Base-by-base conservation (phyloP, 2,113 vertebrate genomes). In the Meleagris gallopavo region DNA sequence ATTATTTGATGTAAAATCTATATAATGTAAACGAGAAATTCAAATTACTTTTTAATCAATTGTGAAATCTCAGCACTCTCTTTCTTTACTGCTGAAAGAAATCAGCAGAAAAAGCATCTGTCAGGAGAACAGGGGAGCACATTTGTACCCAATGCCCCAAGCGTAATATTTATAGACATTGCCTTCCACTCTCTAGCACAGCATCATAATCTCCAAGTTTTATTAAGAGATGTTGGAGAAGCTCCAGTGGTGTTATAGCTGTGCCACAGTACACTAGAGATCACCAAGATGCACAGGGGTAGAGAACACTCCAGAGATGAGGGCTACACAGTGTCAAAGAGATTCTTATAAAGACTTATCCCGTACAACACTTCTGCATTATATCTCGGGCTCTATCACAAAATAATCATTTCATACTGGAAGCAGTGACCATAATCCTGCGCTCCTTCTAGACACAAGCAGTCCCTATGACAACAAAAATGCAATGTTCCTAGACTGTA, bases 231-330 rank as follows among this genome's bases (percentile, higher is more conserved):
- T 76, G 38, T 16, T 64, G 36, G 19, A 74, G 6, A 77, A 43
- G 27, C 10, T 83, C 38, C 25, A 25, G 45, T 43, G 9, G 29
- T 9, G 32, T 22, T 65, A 46, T 0, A 87, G 38, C 34, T 38
- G 10, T 0, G 0, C 38, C 71, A 82, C 1, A 6, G 29, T 4
- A 70, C 5, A 69, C 1, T 54, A 87, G 13, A 84, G 34, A 82
- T 22, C 11, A 93, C 10, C 29, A 45, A 38, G 21, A 85, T 22
- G 54, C 3, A 38, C 0, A 32, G 1, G 32, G 14, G 36, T 32
- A 69, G 0, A 87, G 13, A 87, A 69, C 29, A 76, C 36, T 46
- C 34, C 58, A 46, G 34, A 72, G 41, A 61, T 24, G 4, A 88
- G 9, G 9, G 7, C 24, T 88, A 38, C 16, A 20, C 36, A 55